Conservation (phyloP, 37 sponge, comb jelly and placozoan genomes). For the Aplysina aerophoba region DNA sequence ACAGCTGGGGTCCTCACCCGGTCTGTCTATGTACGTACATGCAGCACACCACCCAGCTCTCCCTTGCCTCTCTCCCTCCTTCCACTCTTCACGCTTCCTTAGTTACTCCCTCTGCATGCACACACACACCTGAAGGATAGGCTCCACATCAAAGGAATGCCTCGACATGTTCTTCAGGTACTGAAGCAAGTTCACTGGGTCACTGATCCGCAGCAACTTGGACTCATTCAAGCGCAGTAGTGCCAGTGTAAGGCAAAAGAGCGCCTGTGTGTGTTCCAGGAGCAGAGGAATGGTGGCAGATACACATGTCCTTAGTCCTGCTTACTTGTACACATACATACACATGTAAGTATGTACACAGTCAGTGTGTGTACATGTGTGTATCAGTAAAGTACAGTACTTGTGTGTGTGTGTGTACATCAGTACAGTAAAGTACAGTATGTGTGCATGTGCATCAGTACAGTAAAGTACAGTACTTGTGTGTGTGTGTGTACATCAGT, state of each 20-base stretch:
- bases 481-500: no score
- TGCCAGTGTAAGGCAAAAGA: slow-evolving; percentile 52
- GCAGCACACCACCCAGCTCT: background rate
- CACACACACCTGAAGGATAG: slow-evolving; percentile 44
- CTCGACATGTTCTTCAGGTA: slow-evolving; percentile 57
- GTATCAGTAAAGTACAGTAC: background rate
- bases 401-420: slow-evolving; percentile 4
- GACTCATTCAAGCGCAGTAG: slow-evolving; percentile 50
- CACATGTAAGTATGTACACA: no score
- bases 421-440: no score
- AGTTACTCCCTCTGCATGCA: background rate
- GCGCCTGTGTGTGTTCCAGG: no score
- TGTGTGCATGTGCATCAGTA: no score
- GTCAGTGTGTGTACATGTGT: background rate
- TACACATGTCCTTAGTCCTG: background rate
- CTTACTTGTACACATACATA: no score
- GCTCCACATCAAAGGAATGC: slow-evolving; percentile 68
- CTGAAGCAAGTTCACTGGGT: slow-evolving; percentile 69
- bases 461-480: no score
- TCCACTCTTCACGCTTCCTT: no score
- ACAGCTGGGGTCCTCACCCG: no score
- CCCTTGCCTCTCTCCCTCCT: background rate
- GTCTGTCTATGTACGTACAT: background rate
- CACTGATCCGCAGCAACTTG: slow-evolving; percentile 42
- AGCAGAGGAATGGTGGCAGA: background rate